These are phyloP conservation scores for Ranitomeya variabilis DNA, from an alignment of 2,113 vertebrate genomes.

Conservation along the genomic window DNA sequence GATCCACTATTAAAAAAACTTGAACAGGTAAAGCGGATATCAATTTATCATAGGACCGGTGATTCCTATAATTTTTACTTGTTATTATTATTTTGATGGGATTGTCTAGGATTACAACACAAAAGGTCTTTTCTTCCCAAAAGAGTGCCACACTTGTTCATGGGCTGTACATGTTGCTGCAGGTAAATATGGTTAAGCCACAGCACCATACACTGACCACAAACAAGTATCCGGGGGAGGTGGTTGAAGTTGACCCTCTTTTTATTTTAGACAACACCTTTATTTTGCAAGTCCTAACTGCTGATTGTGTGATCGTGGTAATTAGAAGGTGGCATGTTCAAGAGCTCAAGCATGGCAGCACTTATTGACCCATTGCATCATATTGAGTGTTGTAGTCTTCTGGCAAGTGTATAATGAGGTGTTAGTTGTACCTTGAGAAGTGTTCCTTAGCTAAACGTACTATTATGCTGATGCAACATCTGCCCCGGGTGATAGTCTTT, in stretches of 20 bases:
- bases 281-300: not conserved
- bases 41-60: not conserved
- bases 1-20: conserved; percentile 79
- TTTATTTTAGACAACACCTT: not conserved
- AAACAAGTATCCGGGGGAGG: not conserved
- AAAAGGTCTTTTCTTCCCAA: not conserved
- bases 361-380: not conserved
- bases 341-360: not conserved
- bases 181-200: too few relatives aligned
- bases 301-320: not conserved
- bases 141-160: not conserved
- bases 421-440: too few relatives aligned
- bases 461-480: not conserved
- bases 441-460: not conserved
- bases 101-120: too few relatives aligned
- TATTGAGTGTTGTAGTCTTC: not conserved
- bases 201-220: not conserved
- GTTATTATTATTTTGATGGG: not conserved
- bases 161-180: not conserved
- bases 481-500: not conserved
- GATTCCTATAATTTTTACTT: not conserved
- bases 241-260: not conserved
- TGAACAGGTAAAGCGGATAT: conserved; percentile 78
- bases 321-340: not conserved
- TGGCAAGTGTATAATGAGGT: too few relatives aligned